phyloP scores from a whole-genome alignment of 2,797 vertebrate genomes.

The Oreonectes daqikongensis region DNA sequence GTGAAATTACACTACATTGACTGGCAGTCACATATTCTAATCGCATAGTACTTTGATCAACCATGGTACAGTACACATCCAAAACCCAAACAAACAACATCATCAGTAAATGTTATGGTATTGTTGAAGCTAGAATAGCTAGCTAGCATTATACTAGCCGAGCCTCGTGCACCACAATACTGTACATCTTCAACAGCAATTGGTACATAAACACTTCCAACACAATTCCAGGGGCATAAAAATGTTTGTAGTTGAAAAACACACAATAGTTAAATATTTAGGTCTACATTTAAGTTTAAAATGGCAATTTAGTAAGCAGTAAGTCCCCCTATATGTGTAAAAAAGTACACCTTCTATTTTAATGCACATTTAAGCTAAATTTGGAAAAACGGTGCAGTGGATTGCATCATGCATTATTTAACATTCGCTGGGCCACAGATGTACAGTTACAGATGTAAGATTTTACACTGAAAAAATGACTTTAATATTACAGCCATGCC shows the following conservation, averaged over 20 bases:
- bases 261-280: too few species aligned
- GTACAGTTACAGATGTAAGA: neutral
- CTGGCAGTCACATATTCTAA: too few species aligned
- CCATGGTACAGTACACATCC: too few species aligned
- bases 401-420: slow-evolving; percentile 27
- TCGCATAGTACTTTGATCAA: too few species aligned
- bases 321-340: neutral
- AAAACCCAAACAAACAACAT: too few species aligned
- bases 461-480: slow-evolving; percentile 1
- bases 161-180: neutral
- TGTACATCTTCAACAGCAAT: neutral
- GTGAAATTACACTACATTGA: too few species aligned
- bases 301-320: neutral
- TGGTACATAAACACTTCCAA: too few species aligned
- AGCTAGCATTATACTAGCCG: neutral
- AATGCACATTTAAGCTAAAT: slow-evolving; percentile 2
- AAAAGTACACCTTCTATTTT: slow-evolving; percentile 2
- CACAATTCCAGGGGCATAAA: neutral
- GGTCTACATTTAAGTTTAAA: neutral
- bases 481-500: slow-evolving; percentile 12
- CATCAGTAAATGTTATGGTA: too few species aligned
- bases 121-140: too few species aligned
- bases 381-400: neutral
- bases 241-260: neutral
- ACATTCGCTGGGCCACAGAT: neutral